A percentile compares a stretch with the other conserved stretches of the same genome.
Conservation (phyloP, 2,797 vertebrate genomes). For the Lithobates sylvaticus region DNA sequence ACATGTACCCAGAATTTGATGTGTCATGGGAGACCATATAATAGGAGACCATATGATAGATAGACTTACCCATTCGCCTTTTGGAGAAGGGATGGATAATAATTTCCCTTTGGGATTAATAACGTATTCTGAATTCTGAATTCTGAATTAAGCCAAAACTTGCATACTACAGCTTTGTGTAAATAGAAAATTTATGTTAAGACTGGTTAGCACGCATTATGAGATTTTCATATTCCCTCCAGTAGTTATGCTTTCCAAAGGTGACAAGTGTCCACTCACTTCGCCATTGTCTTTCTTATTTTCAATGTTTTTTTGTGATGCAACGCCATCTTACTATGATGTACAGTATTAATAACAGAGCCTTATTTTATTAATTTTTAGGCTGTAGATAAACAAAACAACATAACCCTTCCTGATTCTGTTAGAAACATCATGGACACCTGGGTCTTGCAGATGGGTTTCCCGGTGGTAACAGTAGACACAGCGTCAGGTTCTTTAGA, state of each 20-base stretch:
- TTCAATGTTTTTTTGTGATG: not conserved
- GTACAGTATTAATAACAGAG: not conserved
- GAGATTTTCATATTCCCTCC: no score
- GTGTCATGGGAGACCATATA: not conserved
- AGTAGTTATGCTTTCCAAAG: no score
- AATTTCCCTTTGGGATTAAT: no score
- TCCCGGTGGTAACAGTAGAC: conserved; percentile 86
- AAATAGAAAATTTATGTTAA: no score
- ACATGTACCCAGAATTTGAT: not conserved
- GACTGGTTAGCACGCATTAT: no score
- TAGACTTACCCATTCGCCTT: no score
- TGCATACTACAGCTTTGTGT: no score
- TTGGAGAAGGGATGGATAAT: no score
- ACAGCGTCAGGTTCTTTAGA: conserved; percentile 76
- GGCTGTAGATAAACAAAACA: conserved; percentile 71
- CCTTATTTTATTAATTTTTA: conserved; percentile 62
- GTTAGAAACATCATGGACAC: conserved; percentile 88
- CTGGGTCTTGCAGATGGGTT: conserved; percentile 97
- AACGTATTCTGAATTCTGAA: no score
- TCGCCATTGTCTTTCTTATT: not conserved
- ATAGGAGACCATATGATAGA: no score
- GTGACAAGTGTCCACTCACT: no score
- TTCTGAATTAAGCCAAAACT: no score
- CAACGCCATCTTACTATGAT: not conserved
- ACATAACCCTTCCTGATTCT: conserved; percentile 62